Evolutionary conservation across 2,888 invertebrate genomes (phyloP).

Genomic region (Zygogramma bicolorata): DNA sequence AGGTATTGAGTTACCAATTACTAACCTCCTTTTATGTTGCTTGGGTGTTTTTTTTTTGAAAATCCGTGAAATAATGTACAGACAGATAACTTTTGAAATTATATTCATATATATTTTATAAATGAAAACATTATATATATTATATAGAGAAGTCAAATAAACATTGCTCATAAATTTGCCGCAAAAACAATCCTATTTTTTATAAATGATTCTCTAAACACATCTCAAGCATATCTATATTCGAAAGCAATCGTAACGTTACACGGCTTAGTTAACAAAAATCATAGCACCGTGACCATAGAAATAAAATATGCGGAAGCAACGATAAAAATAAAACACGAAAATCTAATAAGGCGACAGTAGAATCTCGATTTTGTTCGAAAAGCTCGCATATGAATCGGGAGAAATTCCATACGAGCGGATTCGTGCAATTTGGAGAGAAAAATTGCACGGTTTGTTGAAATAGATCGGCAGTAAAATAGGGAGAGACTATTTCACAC

Average conservation of each 20-base stretch:
- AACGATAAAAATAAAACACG: conserved; percentile 55
- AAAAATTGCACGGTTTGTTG: conserved; percentile 35
- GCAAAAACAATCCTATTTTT: conserved; percentile 57
- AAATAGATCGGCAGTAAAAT: conserved; percentile 37
- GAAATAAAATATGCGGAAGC: conserved; percentile 57
- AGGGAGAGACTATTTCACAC: conserved; percentile 48
- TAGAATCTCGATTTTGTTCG: conserved; percentile 39
- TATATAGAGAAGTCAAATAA: conserved; percentile 56
- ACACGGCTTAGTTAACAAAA: conserved; percentile 50
- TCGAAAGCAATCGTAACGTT: conserved; percentile 46
- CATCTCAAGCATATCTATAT: conserved; percentile 43
- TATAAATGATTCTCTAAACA: conserved; percentile 42
- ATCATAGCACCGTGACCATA: conserved; percentile 55
- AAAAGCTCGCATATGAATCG: conserved; percentile 34
- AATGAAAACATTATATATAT: conserved; percentile 56
- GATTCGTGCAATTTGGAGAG: conserved; percentile 53
- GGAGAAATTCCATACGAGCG: conserved; percentile 40
- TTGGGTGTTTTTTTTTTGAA: not conserved
- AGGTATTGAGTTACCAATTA: no score
- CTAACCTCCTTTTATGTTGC: no score
- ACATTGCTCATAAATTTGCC: conserved; percentile 48
- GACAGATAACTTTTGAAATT: not conserved
- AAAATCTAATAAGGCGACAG: conserved; percentile 48
- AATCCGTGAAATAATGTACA: not conserved
- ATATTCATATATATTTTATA: conserved; percentile 38